Evolutionary conservation across 2,888 invertebrate species (phyloP).

Genomic region (Zaprionus obscuricornis): DNA sequence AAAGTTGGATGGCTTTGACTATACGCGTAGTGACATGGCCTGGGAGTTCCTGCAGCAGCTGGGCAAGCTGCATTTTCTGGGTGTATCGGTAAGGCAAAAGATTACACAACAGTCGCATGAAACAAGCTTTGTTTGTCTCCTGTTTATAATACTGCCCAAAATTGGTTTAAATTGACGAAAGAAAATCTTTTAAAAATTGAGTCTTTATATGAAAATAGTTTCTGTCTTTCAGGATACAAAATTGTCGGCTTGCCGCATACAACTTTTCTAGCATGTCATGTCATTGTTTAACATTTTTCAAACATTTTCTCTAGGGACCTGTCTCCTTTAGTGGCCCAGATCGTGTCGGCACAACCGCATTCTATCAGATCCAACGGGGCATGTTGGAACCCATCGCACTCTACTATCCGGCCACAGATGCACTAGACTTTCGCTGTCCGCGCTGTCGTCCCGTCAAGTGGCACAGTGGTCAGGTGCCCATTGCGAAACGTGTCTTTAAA

Average conservation of each 20-base stretch:
- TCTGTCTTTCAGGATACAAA: too few species aligned
- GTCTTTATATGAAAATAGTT: too few species aligned
- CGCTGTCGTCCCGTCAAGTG: constrained; percentile 88
- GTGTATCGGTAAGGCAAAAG: constrained; percentile 89
- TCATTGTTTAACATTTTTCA: not conserved
- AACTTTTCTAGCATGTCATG: too few species aligned
- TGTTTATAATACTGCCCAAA: too few species aligned
- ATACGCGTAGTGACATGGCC: constrained; percentile 89
- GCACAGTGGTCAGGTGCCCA: constrained; percentile 91
- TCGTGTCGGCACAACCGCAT: constrained; percentile 92
- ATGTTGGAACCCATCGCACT: constrained; percentile 89
- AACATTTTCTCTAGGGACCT: constrained; percentile 88
- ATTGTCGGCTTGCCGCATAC: too few species aligned
- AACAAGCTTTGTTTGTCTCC: too few species aligned
- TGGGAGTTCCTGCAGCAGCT: constrained; percentile 89
- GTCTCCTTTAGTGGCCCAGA: constrained; percentile 95
- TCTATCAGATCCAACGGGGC: constrained; percentile 94
- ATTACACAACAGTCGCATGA: not conserved
- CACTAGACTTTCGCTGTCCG: constrained; percentile 88
- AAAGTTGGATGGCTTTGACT: constrained; percentile 88
- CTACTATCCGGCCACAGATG: constrained; percentile 86
- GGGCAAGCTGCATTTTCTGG: constrained; percentile 89
- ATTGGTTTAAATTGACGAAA: too few species aligned
- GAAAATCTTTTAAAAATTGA: too few species aligned
- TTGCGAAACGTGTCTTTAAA: constrained; percentile 90